These are phyloP conservation scores for Athalia cordata DNA, from an alignment of 2,888 invertebrate genomes.

Conservation along the genomic window DNA sequence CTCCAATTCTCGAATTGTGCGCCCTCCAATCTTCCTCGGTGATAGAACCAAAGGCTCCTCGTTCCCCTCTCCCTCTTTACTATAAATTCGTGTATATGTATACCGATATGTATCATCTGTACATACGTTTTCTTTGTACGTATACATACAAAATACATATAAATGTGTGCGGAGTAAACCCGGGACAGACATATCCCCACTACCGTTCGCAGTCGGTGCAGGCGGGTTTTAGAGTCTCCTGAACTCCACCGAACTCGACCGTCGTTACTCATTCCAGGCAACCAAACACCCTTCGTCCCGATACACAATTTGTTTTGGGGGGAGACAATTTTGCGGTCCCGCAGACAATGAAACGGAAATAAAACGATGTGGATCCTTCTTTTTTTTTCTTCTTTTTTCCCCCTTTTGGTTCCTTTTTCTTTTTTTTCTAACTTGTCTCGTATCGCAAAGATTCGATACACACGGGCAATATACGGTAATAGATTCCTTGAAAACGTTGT, in stretches of 20 bases:
- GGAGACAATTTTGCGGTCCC: slow-evolving; percentile 56
- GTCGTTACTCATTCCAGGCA: slow-evolving; percentile 46
- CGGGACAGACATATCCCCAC: slow-evolving; percentile 15
- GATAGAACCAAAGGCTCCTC: no score
- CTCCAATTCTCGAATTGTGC: no score
- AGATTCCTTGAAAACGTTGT: no score
- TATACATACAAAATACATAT: not conserved
- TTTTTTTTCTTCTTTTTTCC: slow-evolving; percentile 42
- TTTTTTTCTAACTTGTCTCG: slow-evolving; percentile 47
- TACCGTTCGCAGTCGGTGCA: slow-evolving; percentile 13
- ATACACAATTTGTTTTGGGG: slow-evolving; percentile 60
- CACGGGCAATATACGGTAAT: not conserved
- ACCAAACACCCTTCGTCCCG: slow-evolving; percentile 37
- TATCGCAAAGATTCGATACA: slow-evolving; percentile 41
- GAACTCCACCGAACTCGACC: slow-evolving; percentile 41
- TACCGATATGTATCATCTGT: no score
- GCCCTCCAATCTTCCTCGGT: no score
- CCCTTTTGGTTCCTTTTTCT: slow-evolving; percentile 42
- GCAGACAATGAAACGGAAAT: slow-evolving; percentile 57
- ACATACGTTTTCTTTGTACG: no score
- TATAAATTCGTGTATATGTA: no score
- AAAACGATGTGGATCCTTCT: slow-evolving; percentile 53
- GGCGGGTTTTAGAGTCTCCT: slow-evolving; percentile 31
- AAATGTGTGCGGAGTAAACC: not conserved
- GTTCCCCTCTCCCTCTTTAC: no score